Evolutionary conservation across 2,113 vertebrate species (phyloP).

Genomic region (Geococcyx californianus): DNA sequence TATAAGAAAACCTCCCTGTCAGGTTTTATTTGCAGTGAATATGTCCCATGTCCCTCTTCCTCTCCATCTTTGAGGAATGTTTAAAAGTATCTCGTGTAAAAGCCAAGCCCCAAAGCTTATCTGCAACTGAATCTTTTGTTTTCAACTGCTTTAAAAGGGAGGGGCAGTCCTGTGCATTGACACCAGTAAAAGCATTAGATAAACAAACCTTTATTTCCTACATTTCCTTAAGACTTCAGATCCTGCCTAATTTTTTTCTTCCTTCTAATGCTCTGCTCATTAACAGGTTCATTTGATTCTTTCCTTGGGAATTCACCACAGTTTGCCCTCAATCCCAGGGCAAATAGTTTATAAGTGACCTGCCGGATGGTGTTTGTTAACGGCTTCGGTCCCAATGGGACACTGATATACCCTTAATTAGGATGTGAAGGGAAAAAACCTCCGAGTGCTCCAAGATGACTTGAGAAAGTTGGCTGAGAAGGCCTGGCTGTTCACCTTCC

Average conservation of each 20-base stretch:
- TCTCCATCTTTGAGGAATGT: neutral
- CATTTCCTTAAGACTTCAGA: slow-evolving; percentile 49
- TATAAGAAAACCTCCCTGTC: neutral
- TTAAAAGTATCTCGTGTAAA: slow-evolving; percentile 11
- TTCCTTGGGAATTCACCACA: slow-evolving; percentile 75
- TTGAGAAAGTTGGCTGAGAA: slow-evolving; percentile 75
- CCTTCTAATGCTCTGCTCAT: slow-evolving; percentile 62
- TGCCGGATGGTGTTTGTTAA: slow-evolving; percentile 66
- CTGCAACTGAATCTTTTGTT: slow-evolving; percentile 40
- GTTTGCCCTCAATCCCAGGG: slow-evolving; percentile 68
- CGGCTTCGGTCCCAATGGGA: slow-evolving; percentile 72
- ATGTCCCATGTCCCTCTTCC: neutral
- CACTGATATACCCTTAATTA: slow-evolving; percentile 84
- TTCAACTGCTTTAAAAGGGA: slow-evolving; percentile 3
- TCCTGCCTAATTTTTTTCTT: slow-evolving; percentile 24
- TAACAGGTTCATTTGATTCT: slow-evolving; percentile 78
- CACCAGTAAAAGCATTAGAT: slow-evolving; percentile 39
- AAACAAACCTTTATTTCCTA: slow-evolving; percentile 62
- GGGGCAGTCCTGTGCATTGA: neutral
- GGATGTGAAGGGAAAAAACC: slow-evolving; percentile 75
- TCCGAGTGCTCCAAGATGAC: slow-evolving; percentile 77
- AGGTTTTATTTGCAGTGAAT: neutral
- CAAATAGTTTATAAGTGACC: slow-evolving; percentile 70
- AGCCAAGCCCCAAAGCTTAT: slow-evolving; percentile 5
- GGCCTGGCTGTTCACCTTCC: slow-evolving; percentile 80